Conservation (phyloP, 2,113 vertebrate species). For the Pagrus major region DNA sequence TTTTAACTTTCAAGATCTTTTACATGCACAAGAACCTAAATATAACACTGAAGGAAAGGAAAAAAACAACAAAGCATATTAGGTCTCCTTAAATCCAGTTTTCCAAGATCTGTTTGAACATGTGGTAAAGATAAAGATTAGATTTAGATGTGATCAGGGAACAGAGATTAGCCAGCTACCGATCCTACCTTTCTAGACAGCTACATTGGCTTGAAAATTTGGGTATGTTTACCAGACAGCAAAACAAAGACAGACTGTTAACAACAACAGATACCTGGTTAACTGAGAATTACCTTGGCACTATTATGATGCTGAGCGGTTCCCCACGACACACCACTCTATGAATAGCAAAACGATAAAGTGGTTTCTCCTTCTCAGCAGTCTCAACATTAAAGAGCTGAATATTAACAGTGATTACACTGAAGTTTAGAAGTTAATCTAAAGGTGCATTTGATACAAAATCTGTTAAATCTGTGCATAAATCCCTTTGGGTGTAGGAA, state of each 20-base stretch:
- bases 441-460: not conserved
- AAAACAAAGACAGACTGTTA: not conserved
- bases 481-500: not conserved
- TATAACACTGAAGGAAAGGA: too few relatives aligned
- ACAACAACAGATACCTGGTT: conserved; percentile 17
- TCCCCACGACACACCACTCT: not conserved
- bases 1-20: too few relatives aligned
- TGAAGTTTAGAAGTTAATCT: not conserved
- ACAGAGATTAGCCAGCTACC: not conserved
- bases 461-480: not conserved
- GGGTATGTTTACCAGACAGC: not conserved
- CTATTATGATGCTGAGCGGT: conserved; percentile 23
- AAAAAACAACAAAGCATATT: too few relatives aligned
- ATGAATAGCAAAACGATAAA: conserved; percentile 21
- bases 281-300: conserved; percentile 20
- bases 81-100: not conserved
- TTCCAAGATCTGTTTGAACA: not conserved
- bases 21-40: too few relatives aligned
- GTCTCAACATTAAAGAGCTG: not conserved
- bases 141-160: not conserved
- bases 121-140: not conserved
- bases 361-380: conserved; percentile 3
- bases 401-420: not conserved
- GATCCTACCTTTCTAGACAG: not conserved
- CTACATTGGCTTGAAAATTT: not conserved